Base-by-base conservation (phyloP, 2,888 invertebrate genomes). In the Ophonus ardosiacus region DNA sequence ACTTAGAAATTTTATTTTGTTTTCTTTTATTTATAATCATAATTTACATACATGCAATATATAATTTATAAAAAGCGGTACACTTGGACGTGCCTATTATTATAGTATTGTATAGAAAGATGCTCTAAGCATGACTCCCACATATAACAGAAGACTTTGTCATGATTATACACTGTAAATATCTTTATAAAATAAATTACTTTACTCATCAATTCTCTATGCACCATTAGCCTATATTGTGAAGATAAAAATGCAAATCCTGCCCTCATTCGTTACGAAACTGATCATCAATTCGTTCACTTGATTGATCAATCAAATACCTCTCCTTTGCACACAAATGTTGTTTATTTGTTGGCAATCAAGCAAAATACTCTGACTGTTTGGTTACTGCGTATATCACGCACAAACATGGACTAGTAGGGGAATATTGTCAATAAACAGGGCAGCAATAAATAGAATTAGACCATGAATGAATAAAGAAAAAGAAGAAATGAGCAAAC, bases 171-270 rank as follows among this genome's bases (percentile, higher is more conserved):
- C 43, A 51, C 10, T 13, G 4, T 13, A 8, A 51, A 51, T 51
- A 51, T 51, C 0, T 51, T 51, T 13, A 51, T 51, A 13, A 51
- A 51, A 51, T 13, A 51, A 51, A 51, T 51, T 8, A 51, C 43
- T 51, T 43, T 43, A 43, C 5, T 43, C 13, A 13, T 13, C 43
- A 10, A 51, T 63, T 63, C 13, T 21, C 59, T 15, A 21, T 63
- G 63, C 63, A 18, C 21, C 63, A 63, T 63, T 63, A 63, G 63
- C 17, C 18, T 10, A 18, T 21, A 63, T 21, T 63, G 63, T 63
- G 18, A 0, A 24, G 18, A 21, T 63, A 63, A 63, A 63, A 63
- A 63, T 24, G 63, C 24, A 63, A 63, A 63, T 63, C 63, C 13
- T 63, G 17, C 10, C 21, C 63, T 61, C 59, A 17, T 61, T 61